phyloP scores from a whole-genome alignment of 92 coral and sea anemone species.

The Epizoanthus ramosus region DNA sequence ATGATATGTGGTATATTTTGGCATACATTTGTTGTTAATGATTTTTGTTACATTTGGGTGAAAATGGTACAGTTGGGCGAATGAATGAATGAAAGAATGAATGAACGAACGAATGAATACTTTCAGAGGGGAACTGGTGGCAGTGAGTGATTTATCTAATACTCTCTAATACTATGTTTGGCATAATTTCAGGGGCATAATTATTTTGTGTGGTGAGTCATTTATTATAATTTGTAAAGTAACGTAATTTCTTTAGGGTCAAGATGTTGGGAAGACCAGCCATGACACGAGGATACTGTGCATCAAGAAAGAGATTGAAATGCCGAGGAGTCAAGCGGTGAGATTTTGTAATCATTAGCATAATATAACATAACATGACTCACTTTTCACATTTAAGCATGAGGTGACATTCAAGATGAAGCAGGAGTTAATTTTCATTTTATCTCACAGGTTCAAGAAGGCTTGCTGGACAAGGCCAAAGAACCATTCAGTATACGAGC shows the following conservation, averaged over 20 bases:
- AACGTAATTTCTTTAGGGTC: constrained; percentile 65
- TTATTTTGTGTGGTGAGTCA: not conserved
- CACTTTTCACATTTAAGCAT: not conserved
- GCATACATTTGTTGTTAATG: no score
- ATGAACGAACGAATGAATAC: no score
- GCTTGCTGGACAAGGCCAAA: constrained; percentile 84
- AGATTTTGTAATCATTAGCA: constrained; percentile 32
- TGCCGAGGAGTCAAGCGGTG: constrained; percentile 88
- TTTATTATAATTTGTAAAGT: not conserved
- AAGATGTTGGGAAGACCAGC: constrained; percentile 82
- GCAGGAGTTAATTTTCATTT: not conserved
- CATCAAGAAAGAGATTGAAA: constrained; percentile 88
- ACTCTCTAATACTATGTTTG: no score
- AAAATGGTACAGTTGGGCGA: no score
- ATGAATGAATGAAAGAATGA: no score
- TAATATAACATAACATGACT: not conserved
- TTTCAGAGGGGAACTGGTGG: no score
- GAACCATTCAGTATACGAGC: constrained; percentile 96
- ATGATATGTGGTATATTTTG: no score
- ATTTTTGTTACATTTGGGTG: no score
- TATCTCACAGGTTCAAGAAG: constrained; percentile 50
- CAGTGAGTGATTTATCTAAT: no score
- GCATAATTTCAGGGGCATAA: no score
- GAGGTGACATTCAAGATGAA: not conserved
- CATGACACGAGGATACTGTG: constrained; percentile 94